A percentile compares a stretch with the other conserved stretches of the same genome.
Conservation (phyloP, 2,113 vertebrate species). For the Catharus bicknelli region DNA sequence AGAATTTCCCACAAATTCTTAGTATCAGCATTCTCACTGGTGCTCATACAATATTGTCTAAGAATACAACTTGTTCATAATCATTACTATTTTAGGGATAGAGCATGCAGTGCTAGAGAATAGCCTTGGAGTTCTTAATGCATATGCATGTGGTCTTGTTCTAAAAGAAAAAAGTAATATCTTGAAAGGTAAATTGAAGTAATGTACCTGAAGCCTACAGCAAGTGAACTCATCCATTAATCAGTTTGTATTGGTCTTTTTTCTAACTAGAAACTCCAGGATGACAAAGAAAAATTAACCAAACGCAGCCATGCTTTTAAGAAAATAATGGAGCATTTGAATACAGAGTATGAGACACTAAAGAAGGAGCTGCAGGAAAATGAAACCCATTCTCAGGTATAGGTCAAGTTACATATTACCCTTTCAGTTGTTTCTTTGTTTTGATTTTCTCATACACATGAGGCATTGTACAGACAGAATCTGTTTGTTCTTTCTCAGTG, state of each 20-base stretch:
- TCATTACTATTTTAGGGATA: neutral
- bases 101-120: neutral
- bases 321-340: conserved; percentile 81
- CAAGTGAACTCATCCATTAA: neutral
- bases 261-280: conserved; percentile 84
- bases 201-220: neutral
- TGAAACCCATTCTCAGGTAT: conserved; percentile 92
- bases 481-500: neutral
- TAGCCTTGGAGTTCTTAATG: neutral
- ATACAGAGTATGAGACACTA: conserved; percentile 77
- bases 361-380: conserved; percentile 89
- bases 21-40: neutral
- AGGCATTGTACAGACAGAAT: neutral
- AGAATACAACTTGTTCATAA: neutral
- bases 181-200: neutral
- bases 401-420: neutral
- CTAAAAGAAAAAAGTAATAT: neutral
- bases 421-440: neutral
- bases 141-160: neutral
- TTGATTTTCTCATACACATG: neutral
- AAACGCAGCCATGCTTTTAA: conserved; percentile 76
- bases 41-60: neutral
- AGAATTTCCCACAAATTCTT: neutral
- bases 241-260: neutral
- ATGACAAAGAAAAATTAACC: conserved; percentile 79